Evolutionary conservation across 2,888 invertebrate genomes (phyloP).

Genomic region (Calameuta filiformis): DNA sequence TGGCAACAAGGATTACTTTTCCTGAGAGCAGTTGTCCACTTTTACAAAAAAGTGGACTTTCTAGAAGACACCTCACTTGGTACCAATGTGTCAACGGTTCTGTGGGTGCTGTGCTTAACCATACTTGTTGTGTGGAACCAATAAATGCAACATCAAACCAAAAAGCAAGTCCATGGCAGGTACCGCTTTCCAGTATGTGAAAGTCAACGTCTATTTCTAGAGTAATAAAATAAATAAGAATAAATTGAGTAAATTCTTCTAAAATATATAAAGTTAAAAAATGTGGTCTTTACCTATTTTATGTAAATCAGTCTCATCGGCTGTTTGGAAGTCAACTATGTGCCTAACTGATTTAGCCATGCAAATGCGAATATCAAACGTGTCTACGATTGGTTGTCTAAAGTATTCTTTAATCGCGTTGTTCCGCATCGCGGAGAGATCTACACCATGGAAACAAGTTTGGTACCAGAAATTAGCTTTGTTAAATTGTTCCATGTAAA

Average conservation of each 20-base stretch:
- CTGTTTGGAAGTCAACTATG: constrained; percentile 92
- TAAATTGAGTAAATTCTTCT: constrained; percentile 6
- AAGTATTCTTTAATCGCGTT: constrained; percentile 98
- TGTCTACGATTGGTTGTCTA: constrained; percentile 97
- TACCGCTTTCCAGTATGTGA: constrained; percentile 90
- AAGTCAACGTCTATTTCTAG: constrained; percentile 93
- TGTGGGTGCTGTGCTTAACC: constrained; percentile 97
- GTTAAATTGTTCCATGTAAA: constrained; percentile 97
- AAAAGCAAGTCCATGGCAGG: constrained; percentile 97
- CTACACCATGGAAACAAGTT: constrained; percentile 97
- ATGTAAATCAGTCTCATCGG: constrained; percentile 93
- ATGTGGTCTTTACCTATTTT: constrained; percentile 73
- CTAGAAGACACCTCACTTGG: constrained; percentile 95
- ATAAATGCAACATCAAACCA: constrained; percentile 99
- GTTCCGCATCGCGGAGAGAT: constrained; percentile 89
- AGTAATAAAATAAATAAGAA: constrained; percentile 24
- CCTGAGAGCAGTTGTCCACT: constrained; percentile 93
- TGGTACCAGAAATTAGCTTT: constrained; percentile 99
- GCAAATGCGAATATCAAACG: constrained; percentile 97
- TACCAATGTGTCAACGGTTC: constrained; percentile 99
- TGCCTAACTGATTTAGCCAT: constrained; percentile 94
- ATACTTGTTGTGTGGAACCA: constrained; percentile 89
- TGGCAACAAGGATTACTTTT: constrained; percentile 87
- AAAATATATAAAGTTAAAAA: background rate
- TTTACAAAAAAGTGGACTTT: constrained; percentile 93